Percentiles rank a stretch among this genome's conserved stretches.
Evolutionary conservation across 2,113 vertebrate species (phyloP).

Genomic region (Arenaria interpres): DNA sequence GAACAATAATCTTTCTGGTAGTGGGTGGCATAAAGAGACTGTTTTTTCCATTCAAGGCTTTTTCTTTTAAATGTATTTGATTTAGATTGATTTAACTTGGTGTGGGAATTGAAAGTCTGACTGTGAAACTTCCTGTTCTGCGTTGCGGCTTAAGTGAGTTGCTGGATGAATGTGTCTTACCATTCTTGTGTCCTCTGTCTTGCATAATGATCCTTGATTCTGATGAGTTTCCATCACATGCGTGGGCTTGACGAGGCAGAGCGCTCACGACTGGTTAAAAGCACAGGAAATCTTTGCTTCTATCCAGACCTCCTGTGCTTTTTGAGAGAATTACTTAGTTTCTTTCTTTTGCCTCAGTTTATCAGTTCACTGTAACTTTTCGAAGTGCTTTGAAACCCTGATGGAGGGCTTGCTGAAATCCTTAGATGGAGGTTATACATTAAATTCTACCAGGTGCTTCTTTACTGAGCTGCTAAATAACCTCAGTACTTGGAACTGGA

Average conservation of each 20-base stretch:
- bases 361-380: neutral
- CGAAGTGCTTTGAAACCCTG: neutral
- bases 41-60: slow-evolving; percentile 42
- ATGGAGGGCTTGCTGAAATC: neutral
- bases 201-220: slow-evolving; percentile 24
- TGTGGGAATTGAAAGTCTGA: slow-evolving; percentile 67
- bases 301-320: neutral
- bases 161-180: slow-evolving; percentile 3
- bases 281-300: slow-evolving; percentile 19
- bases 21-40: slow-evolving; percentile 48
- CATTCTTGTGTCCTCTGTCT: slow-evolving; percentile 23
- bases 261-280: neutral
- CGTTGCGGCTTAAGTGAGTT: slow-evolving; percentile 37
- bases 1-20: slow-evolving; percentile 42
- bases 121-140: slow-evolving; percentile 61
- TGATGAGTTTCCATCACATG: slow-evolving; percentile 32
- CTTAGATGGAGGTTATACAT: neutral
- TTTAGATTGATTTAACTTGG: slow-evolving; percentile 46
- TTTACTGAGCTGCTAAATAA: neutral
- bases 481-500: neutral
- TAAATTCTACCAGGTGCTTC: neutral
- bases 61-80: slow-evolving; percentile 30
- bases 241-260: slow-evolving; percentile 25
- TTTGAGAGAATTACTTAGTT: neutral
- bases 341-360: neutral